A percentile compares a stretch with the other conserved stretches of the same genome.
Conservation (phyloP, 2,888 invertebrate species). For the Apotomis capreana region DNA sequence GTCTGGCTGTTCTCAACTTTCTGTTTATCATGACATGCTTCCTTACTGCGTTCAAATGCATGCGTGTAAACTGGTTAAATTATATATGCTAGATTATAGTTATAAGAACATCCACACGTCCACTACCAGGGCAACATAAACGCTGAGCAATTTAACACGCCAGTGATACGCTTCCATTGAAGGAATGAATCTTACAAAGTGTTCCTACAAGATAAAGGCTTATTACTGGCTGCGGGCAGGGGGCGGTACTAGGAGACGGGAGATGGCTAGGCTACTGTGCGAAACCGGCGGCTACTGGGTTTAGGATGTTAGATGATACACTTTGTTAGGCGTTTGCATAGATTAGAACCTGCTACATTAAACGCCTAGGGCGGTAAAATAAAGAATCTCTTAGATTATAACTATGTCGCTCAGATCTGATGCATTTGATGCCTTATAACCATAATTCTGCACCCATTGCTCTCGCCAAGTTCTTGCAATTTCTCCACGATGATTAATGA, state of each 20-base stretch:
- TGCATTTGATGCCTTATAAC: too few relatives aligned
- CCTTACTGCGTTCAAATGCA: background rate
- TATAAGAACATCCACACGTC: constrained; percentile 17
- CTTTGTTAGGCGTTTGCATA: constrained; percentile 3
- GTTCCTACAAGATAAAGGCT: constrained; percentile 25
- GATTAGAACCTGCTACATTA: background rate
- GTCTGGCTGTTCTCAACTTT: background rate
- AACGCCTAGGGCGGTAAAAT: background rate
- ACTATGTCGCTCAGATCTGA: too few relatives aligned
- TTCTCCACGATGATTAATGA: too few relatives aligned
- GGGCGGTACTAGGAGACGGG: constrained; percentile 59
- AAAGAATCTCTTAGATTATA: background rate
- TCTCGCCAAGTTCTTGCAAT: too few relatives aligned
- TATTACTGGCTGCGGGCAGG: constrained; percentile 50
- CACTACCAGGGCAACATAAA: constrained; percentile 28
- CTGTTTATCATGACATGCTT: background rate
- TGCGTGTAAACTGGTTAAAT: constrained; percentile 3
- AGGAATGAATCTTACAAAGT: constrained; percentile 41
- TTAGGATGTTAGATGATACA: constrained; percentile 35
- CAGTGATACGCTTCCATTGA: constrained; percentile 30
- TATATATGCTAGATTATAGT: constrained; percentile 8
- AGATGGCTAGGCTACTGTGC: constrained; percentile 55
- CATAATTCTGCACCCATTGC: too few relatives aligned
- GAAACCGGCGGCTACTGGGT: constrained; percentile 50
- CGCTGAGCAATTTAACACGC: constrained; percentile 2